phyloP scores from a whole-genome alignment of 2,797 vertebrate species.

The Epinephelus coioides region DNA sequence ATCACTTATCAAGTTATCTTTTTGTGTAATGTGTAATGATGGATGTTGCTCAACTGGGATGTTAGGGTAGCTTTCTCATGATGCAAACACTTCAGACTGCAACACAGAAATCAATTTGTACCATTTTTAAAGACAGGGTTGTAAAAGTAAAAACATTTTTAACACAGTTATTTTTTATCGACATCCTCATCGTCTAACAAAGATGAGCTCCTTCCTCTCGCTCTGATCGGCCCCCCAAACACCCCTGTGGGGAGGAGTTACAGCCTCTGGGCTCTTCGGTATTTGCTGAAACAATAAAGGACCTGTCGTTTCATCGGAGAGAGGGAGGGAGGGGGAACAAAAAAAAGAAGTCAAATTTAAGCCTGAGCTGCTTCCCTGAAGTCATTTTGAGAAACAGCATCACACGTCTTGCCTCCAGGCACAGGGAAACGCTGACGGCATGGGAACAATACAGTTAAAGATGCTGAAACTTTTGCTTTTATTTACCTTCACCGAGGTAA shows the following conservation, averaged over 20 bases:
- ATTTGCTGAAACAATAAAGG: conserved; percentile 85
- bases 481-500: conserved; percentile 75
- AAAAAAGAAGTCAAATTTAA: conserved; percentile 54
- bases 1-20: conserved; percentile 17
- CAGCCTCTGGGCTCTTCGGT: conserved; percentile 74
- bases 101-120: background rate
- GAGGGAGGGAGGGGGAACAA: conserved; percentile 13
- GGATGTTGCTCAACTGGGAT: background rate
- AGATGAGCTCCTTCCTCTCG: conserved; percentile 56
- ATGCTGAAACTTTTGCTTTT: conserved; percentile 75
- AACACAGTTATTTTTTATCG: conserved; percentile 17
- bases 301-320: conserved; percentile 75
- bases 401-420: conserved; percentile 71
- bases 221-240: conserved; percentile 72
- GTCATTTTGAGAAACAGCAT: conserved; percentile 69
- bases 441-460: conserved; percentile 64
- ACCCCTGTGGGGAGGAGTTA: conserved; percentile 80
- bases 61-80: background rate
- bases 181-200: conserved; percentile 35
- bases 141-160: background rate
- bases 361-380: conserved; percentile 60
- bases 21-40: conserved; percentile 7
- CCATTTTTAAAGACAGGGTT: background rate
- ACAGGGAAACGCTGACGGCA: conserved; percentile 50
- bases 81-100: background rate